A percentile compares a stretch with the other conserved stretches of the same genome.
Evolutionary conservation across 2,888 invertebrate genomes (phyloP).

Genomic region (Gasteruption jaculator): DNA sequence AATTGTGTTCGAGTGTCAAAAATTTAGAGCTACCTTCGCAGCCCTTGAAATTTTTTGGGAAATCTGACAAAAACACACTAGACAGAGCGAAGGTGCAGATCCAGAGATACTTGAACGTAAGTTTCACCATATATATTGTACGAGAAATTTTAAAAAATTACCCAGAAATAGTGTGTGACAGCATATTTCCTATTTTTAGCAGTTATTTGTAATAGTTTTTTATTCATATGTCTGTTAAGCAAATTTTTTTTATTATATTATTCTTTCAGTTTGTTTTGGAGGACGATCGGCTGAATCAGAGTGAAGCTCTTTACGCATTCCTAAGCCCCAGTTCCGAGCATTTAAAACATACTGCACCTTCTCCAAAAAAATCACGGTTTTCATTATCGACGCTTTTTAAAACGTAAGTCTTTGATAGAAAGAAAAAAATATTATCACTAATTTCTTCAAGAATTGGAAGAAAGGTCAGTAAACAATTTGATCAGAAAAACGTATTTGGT

Average conservation of each 20-base stretch:
- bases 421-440: conserved; percentile 2
- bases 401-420: conserved; percentile 56
- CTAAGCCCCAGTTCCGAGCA: conserved; percentile 90
- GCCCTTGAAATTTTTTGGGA: conserved; percentile 79
- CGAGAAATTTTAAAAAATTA: background rate
- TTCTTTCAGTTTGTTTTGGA: conserved; percentile 71
- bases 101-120: conserved; percentile 81
- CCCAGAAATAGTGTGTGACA: conserved; percentile 6
- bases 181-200: conserved; percentile 5
- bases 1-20: conserved; percentile 76
- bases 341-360: conserved; percentile 71
- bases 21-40: conserved; percentile 79
- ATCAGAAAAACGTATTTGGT: background rate
- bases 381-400: conserved; percentile 83
- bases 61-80: conserved; percentile 73
- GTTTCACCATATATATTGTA: conserved; percentile 33
- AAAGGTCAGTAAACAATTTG: too few relatives aligned
- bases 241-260: background rate
- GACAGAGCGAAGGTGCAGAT: conserved; percentile 80
- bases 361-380: conserved; percentile 82
- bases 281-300: conserved; percentile 81
- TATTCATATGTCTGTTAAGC: conserved; percentile 5
- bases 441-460: background rate
- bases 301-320: conserved; percentile 86
- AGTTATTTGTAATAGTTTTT: conserved; percentile 8